Evolutionary conservation across 1,140 invertebrate genomes (phyloP).

Genomic region (Thereuonema tuberculata): DNA sequence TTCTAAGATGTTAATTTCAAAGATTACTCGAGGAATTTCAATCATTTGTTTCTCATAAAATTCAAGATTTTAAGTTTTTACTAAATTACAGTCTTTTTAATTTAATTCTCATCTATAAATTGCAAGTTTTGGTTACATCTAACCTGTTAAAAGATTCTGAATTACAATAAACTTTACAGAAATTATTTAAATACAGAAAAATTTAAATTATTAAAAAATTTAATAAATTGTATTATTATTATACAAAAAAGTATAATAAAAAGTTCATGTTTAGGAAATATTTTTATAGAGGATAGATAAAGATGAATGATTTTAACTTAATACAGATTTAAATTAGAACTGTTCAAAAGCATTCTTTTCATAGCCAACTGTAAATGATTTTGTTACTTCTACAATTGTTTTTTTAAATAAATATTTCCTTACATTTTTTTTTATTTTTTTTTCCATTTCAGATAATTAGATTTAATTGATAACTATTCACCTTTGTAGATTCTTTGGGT

Average conservation of each 20-base stretch:
- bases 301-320: neutral
- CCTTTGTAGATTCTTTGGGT: conserved; percentile 84
- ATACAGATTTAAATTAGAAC: neutral
- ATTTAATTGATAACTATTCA: conserved; percentile 32
- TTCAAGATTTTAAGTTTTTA: too few relatives aligned
- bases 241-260: neutral
- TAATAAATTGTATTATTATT: too few relatives aligned
- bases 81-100: too few relatives aligned
- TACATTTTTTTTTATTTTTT: neutral
- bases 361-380: neutral
- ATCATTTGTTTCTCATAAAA: too few relatives aligned
- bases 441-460: neutral
- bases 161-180: neutral
- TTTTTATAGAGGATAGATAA: neutral
- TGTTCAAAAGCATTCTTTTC: neutral
- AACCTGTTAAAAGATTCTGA: too few relatives aligned
- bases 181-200: neutral
- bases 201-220: too few relatives aligned
- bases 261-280: neutral
- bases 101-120: too few relatives aligned
- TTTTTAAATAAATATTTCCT: conserved; percentile 4
- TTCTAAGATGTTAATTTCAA: conserved; percentile 4
- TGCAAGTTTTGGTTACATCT: too few relatives aligned
- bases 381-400: neutral
- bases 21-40: neutral